Evolutionary conservation across 2,888 invertebrate species (phyloP).

Genomic region (Ischnus inquisitorius): DNA sequence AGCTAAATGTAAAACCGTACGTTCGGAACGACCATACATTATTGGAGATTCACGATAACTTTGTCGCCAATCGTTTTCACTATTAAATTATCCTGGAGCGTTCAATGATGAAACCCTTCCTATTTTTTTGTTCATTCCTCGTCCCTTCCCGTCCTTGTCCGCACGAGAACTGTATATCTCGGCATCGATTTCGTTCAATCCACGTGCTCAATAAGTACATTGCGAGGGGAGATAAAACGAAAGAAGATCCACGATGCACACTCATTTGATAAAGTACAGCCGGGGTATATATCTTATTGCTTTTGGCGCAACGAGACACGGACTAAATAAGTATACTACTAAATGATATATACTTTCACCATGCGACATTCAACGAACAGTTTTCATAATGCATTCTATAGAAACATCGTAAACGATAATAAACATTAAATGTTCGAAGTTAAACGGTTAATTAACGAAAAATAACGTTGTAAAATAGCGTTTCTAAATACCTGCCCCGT

Average conservation of each 20-base stretch:
- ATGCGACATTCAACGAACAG: conserved; percentile 73
- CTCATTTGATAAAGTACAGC: conserved; percentile 42
- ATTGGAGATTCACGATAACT: conserved; percentile 55
- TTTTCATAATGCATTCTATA: conserved; percentile 72
- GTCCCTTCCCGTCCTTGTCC: not conserved
- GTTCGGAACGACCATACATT: conserved; percentile 52
- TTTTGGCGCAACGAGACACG: conserved; percentile 67
- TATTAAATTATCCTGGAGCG: conserved; percentile 30
- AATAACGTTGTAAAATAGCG: conserved; percentile 74
- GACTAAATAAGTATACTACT: conserved; percentile 55
- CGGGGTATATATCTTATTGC: conserved; percentile 54
- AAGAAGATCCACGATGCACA: conserved; percentile 35
- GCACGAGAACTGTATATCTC: conserved; percentile 17
- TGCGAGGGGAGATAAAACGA: conserved; percentile 22
- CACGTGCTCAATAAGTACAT: conserved; percentile 58
- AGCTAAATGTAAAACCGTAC: conserved; percentile 67
- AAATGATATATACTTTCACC: conserved; percentile 46
- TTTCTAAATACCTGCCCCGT: conserved; percentile 77
- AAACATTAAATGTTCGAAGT: conserved; percentile 74
- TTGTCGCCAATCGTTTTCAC: conserved; percentile 53
- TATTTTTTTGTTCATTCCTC: too few relatives aligned
- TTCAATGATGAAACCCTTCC: conserved; percentile 7
- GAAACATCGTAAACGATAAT: conserved; percentile 72
- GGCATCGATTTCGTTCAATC: conserved; percentile 29
- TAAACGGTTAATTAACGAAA: conserved; percentile 71